A percentile compares a stretch with the other conserved stretches of the same genome.
phyloP scores from a whole-genome alignment of 1,140 invertebrate species.

The Metaphire vulgaris region DNA sequence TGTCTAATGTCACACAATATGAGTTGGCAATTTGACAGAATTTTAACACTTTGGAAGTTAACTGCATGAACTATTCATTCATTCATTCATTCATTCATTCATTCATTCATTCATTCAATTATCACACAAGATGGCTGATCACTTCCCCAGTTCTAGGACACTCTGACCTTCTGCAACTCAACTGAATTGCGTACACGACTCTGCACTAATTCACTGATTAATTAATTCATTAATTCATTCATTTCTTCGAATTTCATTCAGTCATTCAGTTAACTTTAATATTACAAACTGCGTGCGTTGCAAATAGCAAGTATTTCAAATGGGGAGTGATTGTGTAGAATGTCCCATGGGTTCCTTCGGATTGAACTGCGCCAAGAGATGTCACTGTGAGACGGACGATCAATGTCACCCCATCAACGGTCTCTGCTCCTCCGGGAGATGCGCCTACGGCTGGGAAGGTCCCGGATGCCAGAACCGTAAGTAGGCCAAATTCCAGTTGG shows the following conservation, averaged over 20 bases:
- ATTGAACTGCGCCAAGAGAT: background rate
- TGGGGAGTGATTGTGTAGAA: no score
- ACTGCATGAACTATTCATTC: background rate
- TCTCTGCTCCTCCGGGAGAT: background rate
- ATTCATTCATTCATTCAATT: background rate
- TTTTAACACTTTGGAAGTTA: background rate
- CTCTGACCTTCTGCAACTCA: no score
- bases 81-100: background rate
- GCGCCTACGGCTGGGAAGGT: background rate
- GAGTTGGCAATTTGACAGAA: background rate
- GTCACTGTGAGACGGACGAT: background rate
- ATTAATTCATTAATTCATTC: no score
- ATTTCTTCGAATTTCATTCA: no score
- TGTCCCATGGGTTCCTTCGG: background rate
- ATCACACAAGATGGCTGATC: no score
- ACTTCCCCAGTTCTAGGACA: no score
- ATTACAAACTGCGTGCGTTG: no score
- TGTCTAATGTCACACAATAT: no score
- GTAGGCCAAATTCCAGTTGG: background rate
- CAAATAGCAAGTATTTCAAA: no score
- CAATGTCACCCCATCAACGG: background rate
- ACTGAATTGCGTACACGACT: no score
- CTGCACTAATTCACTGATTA: background rate
- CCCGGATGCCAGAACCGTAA: background rate
- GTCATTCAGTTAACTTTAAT: no score